Evolutionary conservation across 2,888 invertebrate species (phyloP).

Genomic region (Cheilosia vernalis): DNA sequence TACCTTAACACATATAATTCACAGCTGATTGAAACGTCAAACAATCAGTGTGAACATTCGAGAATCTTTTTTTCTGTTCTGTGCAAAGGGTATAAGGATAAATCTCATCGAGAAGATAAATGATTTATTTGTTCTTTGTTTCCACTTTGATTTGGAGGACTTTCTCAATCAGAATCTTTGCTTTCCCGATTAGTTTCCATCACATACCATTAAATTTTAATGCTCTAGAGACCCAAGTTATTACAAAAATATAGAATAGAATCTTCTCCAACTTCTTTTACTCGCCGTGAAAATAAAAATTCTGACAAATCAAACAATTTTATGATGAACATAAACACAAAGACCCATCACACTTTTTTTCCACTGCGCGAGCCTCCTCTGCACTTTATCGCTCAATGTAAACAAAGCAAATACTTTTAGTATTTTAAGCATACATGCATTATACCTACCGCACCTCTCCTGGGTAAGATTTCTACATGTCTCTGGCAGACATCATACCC

Average conservation of each 20-base stretch:
- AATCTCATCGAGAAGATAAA: no score
- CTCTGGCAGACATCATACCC: constrained; percentile 35
- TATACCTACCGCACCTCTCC: constrained; percentile 24
- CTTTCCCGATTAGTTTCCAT: no score
- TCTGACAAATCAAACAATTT: constrained; percentile 65
- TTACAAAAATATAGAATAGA: not conserved
- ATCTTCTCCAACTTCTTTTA: not conserved
- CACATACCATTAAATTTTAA: no score
- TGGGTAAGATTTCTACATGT: constrained; percentile 43
- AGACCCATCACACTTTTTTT: constrained; percentile 44
- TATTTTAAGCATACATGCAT: constrained; percentile 63
- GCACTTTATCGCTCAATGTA: constrained; percentile 68
- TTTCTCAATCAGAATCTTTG: no score
- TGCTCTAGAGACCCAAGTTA: no score
- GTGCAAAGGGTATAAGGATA: no score
- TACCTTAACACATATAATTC: no score
- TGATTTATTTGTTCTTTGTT: no score
- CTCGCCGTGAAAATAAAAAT: constrained; percentile 40
- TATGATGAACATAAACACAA: constrained; percentile 60
- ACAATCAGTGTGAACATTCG: no score
- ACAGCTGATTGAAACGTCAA: no score
- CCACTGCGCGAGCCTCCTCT: constrained; percentile 31
- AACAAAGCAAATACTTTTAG: constrained; percentile 71
- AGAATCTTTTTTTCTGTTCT: no score
- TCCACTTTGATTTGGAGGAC: no score